phyloP scores from a whole-genome alignment of 2,113 vertebrate species.

The Gobius niger region DNA sequence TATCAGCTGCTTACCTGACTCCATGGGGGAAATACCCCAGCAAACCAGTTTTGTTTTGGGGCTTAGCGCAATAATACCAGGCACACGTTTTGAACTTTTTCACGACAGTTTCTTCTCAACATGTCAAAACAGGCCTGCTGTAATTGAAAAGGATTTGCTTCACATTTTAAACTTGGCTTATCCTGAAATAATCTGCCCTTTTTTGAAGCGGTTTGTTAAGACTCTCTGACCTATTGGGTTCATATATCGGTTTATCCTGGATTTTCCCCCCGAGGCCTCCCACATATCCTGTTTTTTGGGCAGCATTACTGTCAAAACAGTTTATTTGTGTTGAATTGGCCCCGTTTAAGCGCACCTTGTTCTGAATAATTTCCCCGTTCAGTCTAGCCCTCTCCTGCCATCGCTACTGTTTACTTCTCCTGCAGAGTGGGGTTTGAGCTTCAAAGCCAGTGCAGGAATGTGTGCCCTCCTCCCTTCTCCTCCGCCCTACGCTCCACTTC shows the following conservation, averaged over 20 bases:
- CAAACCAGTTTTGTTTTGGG: background rate
- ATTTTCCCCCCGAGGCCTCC: conserved; percentile 26
- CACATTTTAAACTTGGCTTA: conserved; percentile 15
- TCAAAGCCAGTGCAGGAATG: conserved; percentile 68
- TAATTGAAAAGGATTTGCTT: conserved; percentile 24
- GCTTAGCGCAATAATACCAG: background rate
- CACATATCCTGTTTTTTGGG: conserved; percentile 12
- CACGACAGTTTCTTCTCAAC: background rate
- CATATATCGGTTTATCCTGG: conserved; percentile 19
- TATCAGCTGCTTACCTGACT: no score
- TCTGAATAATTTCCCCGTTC: conserved; percentile 40
- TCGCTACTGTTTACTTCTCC: conserved; percentile 57
- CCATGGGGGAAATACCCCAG: background rate
- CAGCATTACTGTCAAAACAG: conserved; percentile 36
- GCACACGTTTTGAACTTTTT: background rate
- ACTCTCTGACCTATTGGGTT: conserved; percentile 9
- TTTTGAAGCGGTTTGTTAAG: conserved; percentile 7
- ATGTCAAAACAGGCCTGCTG: conserved; percentile 6
- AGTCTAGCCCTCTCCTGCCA: conserved; percentile 42
- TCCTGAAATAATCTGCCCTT: conserved; percentile 20
- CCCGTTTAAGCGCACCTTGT: conserved; percentile 18
- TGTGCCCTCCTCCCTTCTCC: conserved; percentile 30
- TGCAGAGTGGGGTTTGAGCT: conserved; percentile 53
- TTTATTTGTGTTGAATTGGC: conserved; percentile 28
- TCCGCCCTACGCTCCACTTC: conserved; percentile 58